These are phyloP conservation scores for Heterochromis multidens DNA, from an alignment of 2,113 vertebrate genomes.

Conservation along the genomic window DNA sequence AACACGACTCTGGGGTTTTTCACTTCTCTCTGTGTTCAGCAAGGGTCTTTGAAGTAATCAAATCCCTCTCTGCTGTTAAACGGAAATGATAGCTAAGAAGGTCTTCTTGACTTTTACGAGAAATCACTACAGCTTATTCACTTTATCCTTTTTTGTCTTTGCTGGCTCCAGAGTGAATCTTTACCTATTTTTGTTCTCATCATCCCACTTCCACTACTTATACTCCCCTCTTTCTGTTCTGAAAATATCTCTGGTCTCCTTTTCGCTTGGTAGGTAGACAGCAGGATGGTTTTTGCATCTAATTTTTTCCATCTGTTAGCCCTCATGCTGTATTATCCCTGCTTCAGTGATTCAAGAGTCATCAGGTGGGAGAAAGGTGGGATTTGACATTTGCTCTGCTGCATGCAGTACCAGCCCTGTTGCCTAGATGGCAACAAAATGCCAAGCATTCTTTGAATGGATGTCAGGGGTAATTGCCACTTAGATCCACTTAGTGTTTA, in stretches of 20 bases:
- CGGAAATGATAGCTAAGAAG: slow-evolving; percentile 37
- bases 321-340: not conserved
- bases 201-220: not conserved
- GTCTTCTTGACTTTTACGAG: slow-evolving; percentile 38
- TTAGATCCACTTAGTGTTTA: slow-evolving; percentile 16
- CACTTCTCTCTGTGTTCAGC: slow-evolving; percentile 14
- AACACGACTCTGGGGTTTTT: slow-evolving; percentile 36
- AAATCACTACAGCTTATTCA: slow-evolving; percentile 9
- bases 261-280: not conserved
- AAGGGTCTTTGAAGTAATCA: slow-evolving; percentile 53
- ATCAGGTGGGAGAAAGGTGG: not conserved
- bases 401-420: slow-evolving; percentile 43
- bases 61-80: slow-evolving; percentile 43
- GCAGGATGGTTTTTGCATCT: not conserved
- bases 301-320: not conserved
- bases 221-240: not conserved
- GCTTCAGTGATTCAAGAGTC: not conserved
- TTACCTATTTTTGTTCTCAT: not conserved
- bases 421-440: slow-evolving; percentile 75
- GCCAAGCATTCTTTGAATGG: slow-evolving; percentile 46
- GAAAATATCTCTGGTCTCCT: not conserved
- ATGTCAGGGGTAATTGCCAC: slow-evolving; percentile 17
- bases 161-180: not conserved
- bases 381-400: not conserved
- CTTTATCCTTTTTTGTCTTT: not conserved